A percentile compares a stretch with the other conserved stretches of the same genome.
These are phyloP conservation scores for Acromyrmex echinatior DNA, from an alignment of 1,140 invertebrate species.

Conservation along the genomic window DNA sequence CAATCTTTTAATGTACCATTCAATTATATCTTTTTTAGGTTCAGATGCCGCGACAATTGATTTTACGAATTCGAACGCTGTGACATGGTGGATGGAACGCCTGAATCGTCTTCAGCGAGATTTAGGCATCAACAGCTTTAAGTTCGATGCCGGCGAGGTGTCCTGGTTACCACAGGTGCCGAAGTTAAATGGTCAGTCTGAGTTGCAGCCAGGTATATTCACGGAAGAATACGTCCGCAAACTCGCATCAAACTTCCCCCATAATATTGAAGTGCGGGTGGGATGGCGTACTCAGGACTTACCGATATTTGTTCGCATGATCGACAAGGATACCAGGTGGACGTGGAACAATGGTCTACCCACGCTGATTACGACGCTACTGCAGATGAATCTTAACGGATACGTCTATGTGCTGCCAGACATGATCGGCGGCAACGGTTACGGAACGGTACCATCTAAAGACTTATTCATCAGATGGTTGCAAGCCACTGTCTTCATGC, in stretches of 20 bases:
- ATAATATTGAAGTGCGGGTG: conserved; percentile 91
- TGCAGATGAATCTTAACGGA: conserved; percentile 94
- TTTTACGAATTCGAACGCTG: conserved; percentile 92
- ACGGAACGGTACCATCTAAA: conserved; percentile 87
- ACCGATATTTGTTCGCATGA: conserved; percentile 95
- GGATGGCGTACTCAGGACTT: conserved; percentile 91
- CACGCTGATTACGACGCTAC: conserved; percentile 92
- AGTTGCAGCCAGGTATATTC: conserved; percentile 88
- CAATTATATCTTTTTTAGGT: conserved; percentile 65
- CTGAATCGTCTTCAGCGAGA: conserved; percentile 87
- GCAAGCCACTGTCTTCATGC: conserved; percentile 95
- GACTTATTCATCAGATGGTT: conserved; percentile 97
- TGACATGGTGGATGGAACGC: conserved; percentile 91
- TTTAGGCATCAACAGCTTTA: conserved; percentile 93
- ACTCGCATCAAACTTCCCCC: conserved; percentile 88
- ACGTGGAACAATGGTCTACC: conserved; percentile 92
- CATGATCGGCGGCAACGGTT: conserved; percentile 97
- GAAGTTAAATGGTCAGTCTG: conserved; percentile 82
- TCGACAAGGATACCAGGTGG: conserved; percentile 95
- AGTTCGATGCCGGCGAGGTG: conserved; percentile 96
- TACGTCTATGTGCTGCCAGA: conserved; percentile 95
- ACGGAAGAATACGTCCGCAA: conserved; percentile 90
- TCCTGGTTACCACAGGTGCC: conserved; percentile 88
- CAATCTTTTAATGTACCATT: background rate
- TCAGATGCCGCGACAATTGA: conserved; percentile 90